Evolutionary conservation across 1,140 invertebrate genomes (phyloP).

Genomic region (Manduca sexta): DNA sequence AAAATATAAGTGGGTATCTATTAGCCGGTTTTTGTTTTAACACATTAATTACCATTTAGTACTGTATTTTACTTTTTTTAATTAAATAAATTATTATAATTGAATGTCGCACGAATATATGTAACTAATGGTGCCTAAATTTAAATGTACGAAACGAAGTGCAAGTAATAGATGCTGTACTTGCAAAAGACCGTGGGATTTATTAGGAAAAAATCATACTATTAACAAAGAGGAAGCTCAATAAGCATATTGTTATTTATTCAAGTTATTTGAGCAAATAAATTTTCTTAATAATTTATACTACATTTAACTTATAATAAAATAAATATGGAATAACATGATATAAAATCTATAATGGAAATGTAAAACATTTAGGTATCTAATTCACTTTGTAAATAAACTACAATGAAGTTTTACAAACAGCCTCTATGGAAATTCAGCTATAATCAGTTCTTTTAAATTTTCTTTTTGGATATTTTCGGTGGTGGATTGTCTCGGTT

Average conservation of each 20-base stretch:
- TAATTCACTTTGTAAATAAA: slow-evolving; percentile 38
- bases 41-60: too few relatives aligned
- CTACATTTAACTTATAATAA: slow-evolving; percentile 57
- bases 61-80: too few relatives aligned
- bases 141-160: too few relatives aligned
- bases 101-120: too few relatives aligned
- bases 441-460: slow-evolving; percentile 31
- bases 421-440: slow-evolving; percentile 32
- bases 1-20: too few relatives aligned
- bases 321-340: slow-evolving; percentile 66
- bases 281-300: slow-evolving; percentile 59
- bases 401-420: slow-evolving; percentile 34
- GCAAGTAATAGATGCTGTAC: too few relatives aligned
- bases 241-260: slow-evolving; percentile 33
- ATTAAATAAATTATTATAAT: too few relatives aligned
- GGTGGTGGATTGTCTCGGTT: too few relatives aligned
- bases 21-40: too few relatives aligned
- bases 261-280: slow-evolving; percentile 65
- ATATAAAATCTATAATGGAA: slow-evolving; percentile 71
- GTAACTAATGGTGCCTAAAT: too few relatives aligned
- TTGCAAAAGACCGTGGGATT: too few relatives aligned
- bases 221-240: not conserved
- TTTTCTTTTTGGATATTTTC: slow-evolving; percentile 49
- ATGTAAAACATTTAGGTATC: slow-evolving; percentile 63
- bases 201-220: not conserved